phyloP scores from a whole-genome alignment of 2,113 vertebrate genomes.

The Siphamia tubifer region DNA sequence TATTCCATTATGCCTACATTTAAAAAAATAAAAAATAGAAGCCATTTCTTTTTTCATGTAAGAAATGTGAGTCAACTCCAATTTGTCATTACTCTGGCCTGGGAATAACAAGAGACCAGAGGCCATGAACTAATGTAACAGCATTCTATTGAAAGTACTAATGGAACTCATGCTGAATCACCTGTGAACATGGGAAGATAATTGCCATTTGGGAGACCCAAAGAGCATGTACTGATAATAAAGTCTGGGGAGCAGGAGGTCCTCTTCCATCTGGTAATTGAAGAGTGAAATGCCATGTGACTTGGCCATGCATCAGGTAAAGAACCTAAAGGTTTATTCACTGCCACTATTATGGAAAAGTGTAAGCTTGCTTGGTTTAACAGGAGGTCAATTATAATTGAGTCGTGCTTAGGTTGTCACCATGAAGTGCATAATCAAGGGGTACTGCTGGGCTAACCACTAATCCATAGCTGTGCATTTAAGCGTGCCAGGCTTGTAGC shows the following conservation, averaged over 20 bases:
- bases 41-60: no score
- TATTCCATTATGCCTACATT: no score
- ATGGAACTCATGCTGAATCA: constrained; percentile 70
- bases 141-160: constrained; percentile 51
- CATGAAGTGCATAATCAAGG: constrained; percentile 61
- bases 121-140: constrained; percentile 47
- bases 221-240: constrained; percentile 66
- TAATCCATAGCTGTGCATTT: constrained; percentile 71
- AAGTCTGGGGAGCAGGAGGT: constrained; percentile 51
- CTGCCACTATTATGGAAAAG: constrained; percentile 40
- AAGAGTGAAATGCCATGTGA: constrained; percentile 62
- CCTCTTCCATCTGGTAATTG: constrained; percentile 57
- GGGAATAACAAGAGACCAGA: constrained; percentile 47
- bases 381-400: constrained; percentile 65
- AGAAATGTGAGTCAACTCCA: constrained; percentile 9
- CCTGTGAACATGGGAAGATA: constrained; percentile 70
- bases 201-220: constrained; percentile 63
- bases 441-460: constrained; percentile 54
- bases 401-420: constrained; percentile 64
- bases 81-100: constrained; percentile 26
- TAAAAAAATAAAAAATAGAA: no score
- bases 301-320: constrained; percentile 53
- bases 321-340: constrained; percentile 64
- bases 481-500: constrained; percentile 45
- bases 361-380: constrained; percentile 57